Evolutionary conservation across 2,113 vertebrate species (phyloP), one percentile per base, ranked within the genome.

Genomic region (Talpa occidentalis): DNA sequence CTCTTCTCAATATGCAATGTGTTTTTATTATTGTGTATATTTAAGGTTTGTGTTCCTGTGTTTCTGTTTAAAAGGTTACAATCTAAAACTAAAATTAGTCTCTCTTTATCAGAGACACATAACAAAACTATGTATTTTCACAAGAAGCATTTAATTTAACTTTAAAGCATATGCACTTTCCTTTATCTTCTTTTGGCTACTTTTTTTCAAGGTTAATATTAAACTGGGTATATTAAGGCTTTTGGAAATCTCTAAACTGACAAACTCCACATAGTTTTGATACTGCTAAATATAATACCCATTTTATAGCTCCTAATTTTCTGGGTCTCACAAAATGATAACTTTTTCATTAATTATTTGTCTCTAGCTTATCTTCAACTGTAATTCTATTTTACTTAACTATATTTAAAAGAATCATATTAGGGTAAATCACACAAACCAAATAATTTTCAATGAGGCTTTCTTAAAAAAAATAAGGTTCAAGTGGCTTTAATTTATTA

Each of bases 281-380:
- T 60, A 93, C 24, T 98, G 94, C 93, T 97, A 97, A 97, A 97
- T 97, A 97, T 95, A 98, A 98, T 96, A 96, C 42, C 26, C 2
- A 67, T 90, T 97, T 97, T 94, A 96, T 95, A 97, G 77, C 12
- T 97, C 59, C 84, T 97, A 98, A 98, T 98, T 98, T 98, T 93
- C 93, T 97, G 60, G 49, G 35, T 97, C 96, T 97, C 95, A 97
- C 73, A 97, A 97, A 69, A 97, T 74, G 49, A 54, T 92, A 95
- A 37, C 47, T 90, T 97, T 97, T 97, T 97, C 92, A 98, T 98
- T 98, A 98, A 97, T 97, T 97, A 67, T 96, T 98, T 97, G 95
- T 96, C 96, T 98, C 80, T 69, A 98, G 95, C 89, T 83, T 86
- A 97, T 97, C 78, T 94, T 97, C 96, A 98, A 66, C 76, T 54